These are phyloP conservation scores for Dicrurus megarhynchus DNA, from an alignment of 2,113 vertebrate genomes.

Conservation along the genomic window DNA sequence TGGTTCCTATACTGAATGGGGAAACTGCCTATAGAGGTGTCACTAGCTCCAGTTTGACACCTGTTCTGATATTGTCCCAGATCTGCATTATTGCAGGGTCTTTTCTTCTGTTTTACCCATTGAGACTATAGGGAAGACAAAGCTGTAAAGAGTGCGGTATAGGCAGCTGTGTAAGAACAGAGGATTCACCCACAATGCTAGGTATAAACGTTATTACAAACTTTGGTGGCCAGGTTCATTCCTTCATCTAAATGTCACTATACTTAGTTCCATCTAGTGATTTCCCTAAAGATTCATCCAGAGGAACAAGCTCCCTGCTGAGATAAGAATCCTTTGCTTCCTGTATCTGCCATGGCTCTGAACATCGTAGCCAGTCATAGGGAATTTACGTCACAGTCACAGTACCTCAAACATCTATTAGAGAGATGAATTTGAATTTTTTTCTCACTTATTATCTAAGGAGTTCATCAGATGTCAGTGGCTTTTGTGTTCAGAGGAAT, in stretches of 20 bases:
- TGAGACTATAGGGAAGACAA: neutral
- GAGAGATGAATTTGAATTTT: neutral
- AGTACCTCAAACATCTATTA: neutral
- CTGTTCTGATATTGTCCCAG: fast-evolving
- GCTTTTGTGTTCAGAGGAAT: neutral
- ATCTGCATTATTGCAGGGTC: neutral
- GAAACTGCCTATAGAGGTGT: neutral
- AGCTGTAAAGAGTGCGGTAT: neutral
- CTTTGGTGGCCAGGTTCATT: neutral
- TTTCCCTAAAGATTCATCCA: neutral
- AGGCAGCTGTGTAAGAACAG: neutral
- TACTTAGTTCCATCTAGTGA: neutral
- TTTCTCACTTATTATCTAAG: neutral
- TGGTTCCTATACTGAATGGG: fast-evolving
- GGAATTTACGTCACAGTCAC: neutral
- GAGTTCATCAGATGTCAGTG: neutral
- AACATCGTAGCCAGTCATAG: neutral
- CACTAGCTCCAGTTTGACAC: neutral
- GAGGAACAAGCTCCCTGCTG: neutral
- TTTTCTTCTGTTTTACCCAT: neutral
- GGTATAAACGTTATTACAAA: neutral
- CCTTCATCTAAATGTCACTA: neutral
- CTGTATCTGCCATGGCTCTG: neutral
- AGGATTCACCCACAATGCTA: neutral
- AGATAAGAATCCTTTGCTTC: neutral